Evolutionary conservation across 2,797 vertebrate species (phyloP).

Genomic region (Cynopterus sphinx): DNA sequence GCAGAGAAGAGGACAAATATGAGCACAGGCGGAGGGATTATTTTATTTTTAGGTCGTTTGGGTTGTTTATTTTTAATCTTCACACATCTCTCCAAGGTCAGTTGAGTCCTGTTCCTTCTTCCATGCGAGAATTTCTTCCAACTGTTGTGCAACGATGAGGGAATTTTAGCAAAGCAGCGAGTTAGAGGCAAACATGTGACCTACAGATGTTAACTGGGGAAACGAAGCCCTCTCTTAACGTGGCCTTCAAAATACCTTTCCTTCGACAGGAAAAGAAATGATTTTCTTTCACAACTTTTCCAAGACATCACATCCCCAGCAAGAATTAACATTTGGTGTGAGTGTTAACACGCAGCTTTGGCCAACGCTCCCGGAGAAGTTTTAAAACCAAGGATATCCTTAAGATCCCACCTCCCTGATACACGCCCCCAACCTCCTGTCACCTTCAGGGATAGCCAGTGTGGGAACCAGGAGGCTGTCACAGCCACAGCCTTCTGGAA

Average conservation of each 20-base stretch:
- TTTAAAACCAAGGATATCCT: constrained; percentile 81
- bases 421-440: constrained; percentile 53
- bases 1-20: constrained; percentile 36
- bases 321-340: constrained; percentile 88
- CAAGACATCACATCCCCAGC: constrained; percentile 85
- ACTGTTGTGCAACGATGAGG: constrained; percentile 12
- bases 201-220: constrained; percentile 80
- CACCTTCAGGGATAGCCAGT: not conserved
- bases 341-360: constrained; percentile 81
- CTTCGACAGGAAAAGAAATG: constrained; percentile 81
- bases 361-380: constrained; percentile 81
- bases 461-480: not conserved
- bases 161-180: not conserved
- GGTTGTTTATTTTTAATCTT: constrained; percentile 57
- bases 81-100: constrained; percentile 12
- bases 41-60: not conserved
- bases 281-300: constrained; percentile 84
- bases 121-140: constrained; percentile 41
- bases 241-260: constrained; percentile 79
- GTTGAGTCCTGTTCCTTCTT: constrained; percentile 7
- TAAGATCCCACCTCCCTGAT: constrained; percentile 75
- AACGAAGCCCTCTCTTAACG: constrained; percentile 77
- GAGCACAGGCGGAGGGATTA: not conserved
- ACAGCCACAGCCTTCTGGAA: constrained; percentile 49
- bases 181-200: constrained; percentile 77